Evolutionary conservation across 1,140 invertebrate genomes (phyloP).

Genomic region (Metopolophium dirhodum): DNA sequence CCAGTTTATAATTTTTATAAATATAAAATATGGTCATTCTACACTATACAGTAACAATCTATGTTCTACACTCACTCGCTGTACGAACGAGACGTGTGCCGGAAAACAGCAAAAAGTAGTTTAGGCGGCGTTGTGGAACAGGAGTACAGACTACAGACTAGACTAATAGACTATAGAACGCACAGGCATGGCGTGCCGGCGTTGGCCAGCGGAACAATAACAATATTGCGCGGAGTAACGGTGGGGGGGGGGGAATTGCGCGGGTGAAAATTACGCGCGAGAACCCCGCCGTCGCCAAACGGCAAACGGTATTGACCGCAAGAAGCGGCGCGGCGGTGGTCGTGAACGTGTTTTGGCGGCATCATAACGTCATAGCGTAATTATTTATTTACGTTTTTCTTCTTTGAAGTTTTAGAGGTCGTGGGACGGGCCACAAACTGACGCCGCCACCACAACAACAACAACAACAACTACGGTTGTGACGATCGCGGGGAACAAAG

Average conservation of each 20-base stretch:
- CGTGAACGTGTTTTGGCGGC: background rate
- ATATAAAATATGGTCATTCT: too few relatives aligned
- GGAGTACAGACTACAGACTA: too few relatives aligned
- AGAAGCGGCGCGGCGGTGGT: background rate
- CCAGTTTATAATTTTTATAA: too few relatives aligned
- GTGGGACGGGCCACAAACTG: background rate
- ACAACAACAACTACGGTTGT: background rate
- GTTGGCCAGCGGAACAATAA: background rate
- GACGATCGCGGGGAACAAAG: background rate
- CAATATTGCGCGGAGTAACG: background rate
- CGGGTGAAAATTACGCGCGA: constrained; percentile 23
- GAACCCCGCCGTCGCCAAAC: background rate
- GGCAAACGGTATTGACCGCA: background rate
- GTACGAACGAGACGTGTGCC: too few relatives aligned
- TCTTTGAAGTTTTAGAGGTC: background rate
- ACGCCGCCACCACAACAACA: background rate
- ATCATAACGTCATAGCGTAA: background rate
- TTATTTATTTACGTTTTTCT: background rate
- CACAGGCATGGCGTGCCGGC: background rate
- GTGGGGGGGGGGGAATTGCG: background rate
- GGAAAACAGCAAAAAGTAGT: background rate
- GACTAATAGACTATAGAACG: background rate
- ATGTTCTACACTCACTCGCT: too few relatives aligned
- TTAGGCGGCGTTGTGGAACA: too few relatives aligned
- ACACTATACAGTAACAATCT: too few relatives aligned